Evolutionary conservation across 1,140 invertebrate species (phyloP).

Genomic region (Cepaea nemoralis): DNA sequence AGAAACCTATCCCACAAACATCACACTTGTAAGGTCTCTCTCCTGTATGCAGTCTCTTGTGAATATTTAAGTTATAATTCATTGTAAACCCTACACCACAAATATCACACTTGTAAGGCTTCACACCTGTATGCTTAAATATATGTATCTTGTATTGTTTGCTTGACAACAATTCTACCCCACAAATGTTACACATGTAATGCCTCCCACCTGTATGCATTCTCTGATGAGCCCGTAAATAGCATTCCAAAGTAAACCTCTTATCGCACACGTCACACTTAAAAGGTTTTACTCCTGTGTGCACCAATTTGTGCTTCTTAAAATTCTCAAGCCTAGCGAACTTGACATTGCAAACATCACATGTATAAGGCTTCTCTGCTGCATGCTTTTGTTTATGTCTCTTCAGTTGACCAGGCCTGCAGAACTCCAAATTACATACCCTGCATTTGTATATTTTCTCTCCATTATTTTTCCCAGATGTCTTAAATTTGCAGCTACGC

Average conservation of each 20-base stretch:
- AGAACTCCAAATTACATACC: background rate
- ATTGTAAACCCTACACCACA: background rate
- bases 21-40: slow-evolving; percentile 12
- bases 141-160: background rate
- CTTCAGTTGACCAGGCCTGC: background rate
- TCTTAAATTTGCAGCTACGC: background rate
- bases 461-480: background rate
- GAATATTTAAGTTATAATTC: background rate
- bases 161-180: background rate
- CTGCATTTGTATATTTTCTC: background rate
- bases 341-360: background rate
- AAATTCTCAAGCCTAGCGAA: background rate
- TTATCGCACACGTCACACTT: too few species aligned
- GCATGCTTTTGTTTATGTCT: background rate
- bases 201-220: slow-evolving; percentile 14
- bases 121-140: slow-evolving; percentile 14
- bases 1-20: background rate
- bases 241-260: too few species aligned
- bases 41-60: background rate
- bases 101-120: slow-evolving; percentile 21
- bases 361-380: background rate
- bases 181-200: slow-evolving; percentile 14
- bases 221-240: too few species aligned
- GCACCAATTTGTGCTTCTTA: background rate
- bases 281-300: background rate